Evolutionary conservation across 2,797 vertebrate species (phyloP), one percentile per base, ranked within the genome.

Genomic region (Onychomys arenicola): DNA sequence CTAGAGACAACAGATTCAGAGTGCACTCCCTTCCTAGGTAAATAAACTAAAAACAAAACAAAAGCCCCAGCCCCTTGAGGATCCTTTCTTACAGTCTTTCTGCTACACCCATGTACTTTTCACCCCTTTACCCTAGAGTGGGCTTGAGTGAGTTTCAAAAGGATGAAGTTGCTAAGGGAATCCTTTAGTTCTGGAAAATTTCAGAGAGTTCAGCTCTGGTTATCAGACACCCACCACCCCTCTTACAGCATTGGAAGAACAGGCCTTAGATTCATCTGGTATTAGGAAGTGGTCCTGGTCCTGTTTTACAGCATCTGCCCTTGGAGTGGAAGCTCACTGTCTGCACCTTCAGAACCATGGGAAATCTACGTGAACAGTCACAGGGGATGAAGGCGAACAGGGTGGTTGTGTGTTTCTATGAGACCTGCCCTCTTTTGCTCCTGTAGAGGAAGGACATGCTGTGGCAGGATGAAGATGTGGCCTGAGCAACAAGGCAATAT

Each of bases 181-280:
- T 61, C 49, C 29, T 49, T 85, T 27, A 61, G 67, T 88, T 91
- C 10, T 49, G 52, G 52, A 65, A 16, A 12, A 92, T 40, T 96
- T 96, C 57, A 40, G 78, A 82, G 46, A 21, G 34, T 59, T 93
- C 81, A 84, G 12, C 59, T 87, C 27, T 96, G 82, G 49, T 80
- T 73, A 76, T 9, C 61, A 92, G 49, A 88, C 27, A 69, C 25
- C 34, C 37, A 59, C 7, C 14, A 73, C 61, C 11, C 55, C 87
- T 40, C 73, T 86, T 87, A 67, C 69, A 34, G 67, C 49, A n/a
- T 57, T 17, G 52, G 43, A 71, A 93, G 77, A 61, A 76, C 1
- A 82, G 83, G 46, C 40, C 1, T 76, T 13, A 65, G 49, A 71
- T 75, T 69, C 65, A 88, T 16, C 34, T 49, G 40, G 46, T 82